These are phyloP conservation scores for Manis pentadactyla DNA, from an alignment of 2,797 vertebrate species.

Conservation along the genomic window DNA sequence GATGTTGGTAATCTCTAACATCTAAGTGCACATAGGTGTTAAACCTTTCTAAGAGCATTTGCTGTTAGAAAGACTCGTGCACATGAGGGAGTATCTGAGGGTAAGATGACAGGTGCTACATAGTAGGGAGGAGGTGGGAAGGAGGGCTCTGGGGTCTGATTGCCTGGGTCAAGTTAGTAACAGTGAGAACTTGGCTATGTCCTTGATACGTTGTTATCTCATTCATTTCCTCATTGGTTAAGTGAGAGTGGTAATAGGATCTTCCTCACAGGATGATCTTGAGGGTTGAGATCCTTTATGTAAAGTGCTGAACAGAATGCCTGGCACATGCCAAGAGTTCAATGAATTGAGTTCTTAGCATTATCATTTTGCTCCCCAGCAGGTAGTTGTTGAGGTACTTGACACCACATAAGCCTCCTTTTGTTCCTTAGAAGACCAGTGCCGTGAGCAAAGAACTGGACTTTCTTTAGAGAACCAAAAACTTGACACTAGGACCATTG, in stretches of 20 bases:
- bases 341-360: not conserved
- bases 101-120: not conserved
- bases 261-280: not conserved
- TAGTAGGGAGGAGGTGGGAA: not conserved
- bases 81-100: not conserved
- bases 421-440: not conserved
- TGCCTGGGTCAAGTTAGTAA: not conserved
- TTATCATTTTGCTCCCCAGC: not conserved
- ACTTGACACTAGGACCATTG: not conserved
- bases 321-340: not conserved
- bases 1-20: not conserved
- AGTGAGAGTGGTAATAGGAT: rapidly evolving
- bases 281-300: not conserved
- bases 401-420: not conserved
- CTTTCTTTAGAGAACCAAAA: constrained; percentile 3
- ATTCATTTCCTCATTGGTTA: not conserved
- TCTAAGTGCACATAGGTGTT: not conserved
- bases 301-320: not conserved
- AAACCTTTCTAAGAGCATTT: not conserved
- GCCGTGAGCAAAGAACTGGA: not conserved
- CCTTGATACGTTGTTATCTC: not conserved
- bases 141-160: not conserved
- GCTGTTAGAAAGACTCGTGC: not conserved
- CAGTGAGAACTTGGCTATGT: not conserved
- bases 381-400: not conserved